A percentile compares a stretch with the other conserved stretches of the same genome.
Conservation (phyloP, 2,888 invertebrate species). For the Sipha maydis region DNA sequence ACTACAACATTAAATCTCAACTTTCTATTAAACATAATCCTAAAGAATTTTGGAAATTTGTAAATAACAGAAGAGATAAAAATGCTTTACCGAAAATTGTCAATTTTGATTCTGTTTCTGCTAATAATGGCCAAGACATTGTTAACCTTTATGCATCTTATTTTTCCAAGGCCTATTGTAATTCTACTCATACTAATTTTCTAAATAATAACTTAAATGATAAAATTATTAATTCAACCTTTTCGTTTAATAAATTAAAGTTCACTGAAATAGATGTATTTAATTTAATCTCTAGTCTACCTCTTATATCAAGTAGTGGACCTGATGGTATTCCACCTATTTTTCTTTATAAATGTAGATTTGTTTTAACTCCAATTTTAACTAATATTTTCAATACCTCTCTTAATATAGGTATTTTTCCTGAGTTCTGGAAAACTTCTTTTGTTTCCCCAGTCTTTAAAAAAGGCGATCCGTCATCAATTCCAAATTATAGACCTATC, state of each 20-base stretch:
- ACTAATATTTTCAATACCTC: slow-evolving; percentile 18
- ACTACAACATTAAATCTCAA: neutral
- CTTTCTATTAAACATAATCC: slow-evolving; percentile 1
- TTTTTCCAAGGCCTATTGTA: slow-evolving; percentile 8
- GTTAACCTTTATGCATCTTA: neutral
- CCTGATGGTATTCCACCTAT: neutral
- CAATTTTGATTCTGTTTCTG: neutral
- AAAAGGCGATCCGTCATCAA: too few species aligned
- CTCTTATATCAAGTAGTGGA: neutral
- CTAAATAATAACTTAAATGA: neutral
- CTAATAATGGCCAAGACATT: neutral
- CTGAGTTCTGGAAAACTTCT: slow-evolving; percentile 1
- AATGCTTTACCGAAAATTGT: neutral
- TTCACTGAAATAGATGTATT: neutral
- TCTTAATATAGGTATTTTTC: slow-evolving; percentile 14
- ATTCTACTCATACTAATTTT: neutral
- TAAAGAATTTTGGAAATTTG: slow-evolving; percentile 7
- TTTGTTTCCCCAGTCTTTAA: too few species aligned
- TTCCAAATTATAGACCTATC: too few species aligned
- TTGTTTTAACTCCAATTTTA: neutral
- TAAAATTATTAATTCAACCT: neutral
- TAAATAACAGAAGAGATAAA: neutral
- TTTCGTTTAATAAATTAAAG: neutral
- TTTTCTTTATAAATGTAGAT: slow-evolving; percentile 5
- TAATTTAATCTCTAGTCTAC: neutral